Percentiles rank a stretch among this genome's conserved stretches.
These are phyloP conservation scores for Portevinia maculata DNA, from an alignment of 2,888 invertebrate species.

Conservation along the genomic window DNA sequence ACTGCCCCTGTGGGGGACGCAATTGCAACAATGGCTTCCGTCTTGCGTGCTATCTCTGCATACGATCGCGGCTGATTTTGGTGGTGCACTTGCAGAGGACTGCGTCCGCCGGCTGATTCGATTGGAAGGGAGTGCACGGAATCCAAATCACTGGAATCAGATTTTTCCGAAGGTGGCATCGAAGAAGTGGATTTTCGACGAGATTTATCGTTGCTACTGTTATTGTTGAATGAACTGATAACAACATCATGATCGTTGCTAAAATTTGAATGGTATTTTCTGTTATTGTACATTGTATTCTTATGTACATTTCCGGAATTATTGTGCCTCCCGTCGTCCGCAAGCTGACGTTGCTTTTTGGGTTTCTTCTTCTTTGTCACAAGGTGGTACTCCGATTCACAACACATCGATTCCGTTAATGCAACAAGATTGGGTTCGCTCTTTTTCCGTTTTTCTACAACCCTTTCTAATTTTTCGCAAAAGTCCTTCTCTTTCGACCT, in stretches of 20 bases:
- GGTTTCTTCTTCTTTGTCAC: slow-evolving; percentile 92
- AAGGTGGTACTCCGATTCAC: slow-evolving; percentile 86
- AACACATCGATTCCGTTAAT: slow-evolving; percentile 79
- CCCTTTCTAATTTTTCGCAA: slow-evolving; percentile 73
- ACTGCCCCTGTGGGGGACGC: slow-evolving; percentile 16
- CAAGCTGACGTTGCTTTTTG: slow-evolving; percentile 85
- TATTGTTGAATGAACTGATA: slow-evolving; percentile 74
- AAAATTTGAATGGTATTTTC: slow-evolving; percentile 75
- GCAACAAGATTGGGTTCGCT: slow-evolving; percentile 72
- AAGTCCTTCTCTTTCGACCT: slow-evolving; percentile 70
- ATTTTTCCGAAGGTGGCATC: slow-evolving; percentile 92
- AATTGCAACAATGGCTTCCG: slow-evolving; percentile 71
- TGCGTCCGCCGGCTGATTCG: slow-evolving; percentile 79
- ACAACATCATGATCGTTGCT: slow-evolving; percentile 76
- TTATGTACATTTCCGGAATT: slow-evolving; percentile 44
- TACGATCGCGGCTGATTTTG: slow-evolving; percentile 85
- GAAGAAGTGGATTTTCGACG: slow-evolving; percentile 89
- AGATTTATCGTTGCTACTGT: slow-evolving; percentile 78
- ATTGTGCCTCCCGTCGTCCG: slow-evolving; percentile 53
- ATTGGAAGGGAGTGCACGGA: slow-evolving; percentile 93
- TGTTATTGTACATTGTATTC: slow-evolving; percentile 63
- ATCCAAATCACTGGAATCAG: slow-evolving; percentile 91
- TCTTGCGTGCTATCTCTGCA: slow-evolving; percentile 90
- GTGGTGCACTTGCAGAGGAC: slow-evolving; percentile 66
- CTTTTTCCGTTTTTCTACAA: slow-evolving; percentile 75